Base-by-base conservation (phyloP, 1,140 invertebrate species). In the Caenorhabditis inopinata region DNA sequence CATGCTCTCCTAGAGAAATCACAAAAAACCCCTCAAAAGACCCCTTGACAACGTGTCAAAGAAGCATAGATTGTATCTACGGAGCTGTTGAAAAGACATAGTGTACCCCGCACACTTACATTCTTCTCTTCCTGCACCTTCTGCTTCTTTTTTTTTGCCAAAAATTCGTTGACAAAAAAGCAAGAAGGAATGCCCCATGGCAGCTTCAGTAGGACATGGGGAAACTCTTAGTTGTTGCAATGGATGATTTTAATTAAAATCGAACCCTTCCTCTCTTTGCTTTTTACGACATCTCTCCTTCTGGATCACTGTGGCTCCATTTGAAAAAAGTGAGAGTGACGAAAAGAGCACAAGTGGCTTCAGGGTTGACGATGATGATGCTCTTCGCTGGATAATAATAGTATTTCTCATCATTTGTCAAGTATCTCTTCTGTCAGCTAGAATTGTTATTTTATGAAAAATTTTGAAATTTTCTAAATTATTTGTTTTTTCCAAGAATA, bases 181-280 rank as follows among this genome's bases (percentile, higher is more conserved):
- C 53, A 32, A 58, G 27, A 58, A 32, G 53, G n/a, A n/a, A n/a
- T n/a, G n/a, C n/a, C n/a, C 27, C 35, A 42, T 42, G 38, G 5
- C 27, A 16, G 27, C n/a, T 32, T 11, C 53, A 32, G 27, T 29
- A 58, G 53, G 35, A 7, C 9, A 51, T n/a, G 23, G 16, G n/a
- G 12, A 48, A 48, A 48, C 46, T n/a, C n/a, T 42, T 5, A 42
- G 49, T 51, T 25, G 49, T 51, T 51, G 23, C 49, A 29, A 32
- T 58, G 53, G 27, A 58, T 58, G 53, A 9, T 38, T 68, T 42
- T 38, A 68, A 68, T 68, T 68, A 68, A 68, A 68, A 38, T 29
- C 51, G 25, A 58, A 32, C 51, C 16, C 32, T 68, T 9, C 21
- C 27, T 32, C 23, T 32, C 53, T 58, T 6, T 32, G 12, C 11